Conservation (phyloP, 2,888 invertebrate species). For the Digitonthophagus gazella region DNA sequence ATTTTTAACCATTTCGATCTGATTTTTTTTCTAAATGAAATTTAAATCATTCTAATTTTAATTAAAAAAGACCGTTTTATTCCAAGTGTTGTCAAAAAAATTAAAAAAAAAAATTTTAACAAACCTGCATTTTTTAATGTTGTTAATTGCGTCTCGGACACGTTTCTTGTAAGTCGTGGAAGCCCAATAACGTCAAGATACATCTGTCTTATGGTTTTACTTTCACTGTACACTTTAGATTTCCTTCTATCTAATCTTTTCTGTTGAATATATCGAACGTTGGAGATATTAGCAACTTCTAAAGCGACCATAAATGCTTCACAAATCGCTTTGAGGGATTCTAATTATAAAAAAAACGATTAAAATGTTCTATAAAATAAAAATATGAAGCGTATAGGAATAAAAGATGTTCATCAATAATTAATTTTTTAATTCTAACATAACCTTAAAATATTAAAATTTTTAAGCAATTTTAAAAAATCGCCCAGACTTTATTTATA, state of each 20-base stretch:
- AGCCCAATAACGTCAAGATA: slow-evolving; percentile 64
- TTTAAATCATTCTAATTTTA: not conserved
- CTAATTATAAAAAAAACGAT: too few relatives aligned
- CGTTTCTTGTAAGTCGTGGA: slow-evolving; percentile 71
- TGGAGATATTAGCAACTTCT: slow-evolving; percentile 66
- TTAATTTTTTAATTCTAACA: too few relatives aligned
- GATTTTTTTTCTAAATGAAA: too few relatives aligned
- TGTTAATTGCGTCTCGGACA: slow-evolving; percentile 85
- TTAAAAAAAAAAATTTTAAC: slow-evolving; percentile 4
- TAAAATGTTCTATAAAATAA: too few relatives aligned
- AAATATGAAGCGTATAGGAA: not conserved
- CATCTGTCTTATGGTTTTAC: slow-evolving; percentile 54
- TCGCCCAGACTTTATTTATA: too few relatives aligned
- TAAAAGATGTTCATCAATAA: slow-evolving; percentile 8
- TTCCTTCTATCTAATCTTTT: slow-evolving; percentile 70
- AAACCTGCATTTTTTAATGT: slow-evolving; percentile 73
- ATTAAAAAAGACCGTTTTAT: too few relatives aligned
- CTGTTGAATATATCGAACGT: slow-evolving; percentile 67
- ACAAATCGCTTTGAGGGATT: slow-evolving; percentile 84
- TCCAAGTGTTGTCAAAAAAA: too few relatives aligned
- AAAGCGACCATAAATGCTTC: slow-evolving; percentile 83
- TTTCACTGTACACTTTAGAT: slow-evolving; percentile 55
- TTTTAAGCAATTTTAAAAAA: too few relatives aligned
- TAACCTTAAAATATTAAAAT: too few relatives aligned
- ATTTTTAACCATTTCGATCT: too few relatives aligned